phyloP scores from a whole-genome alignment of 2,888 invertebrate species.

The Tetropium fuscum region DNA sequence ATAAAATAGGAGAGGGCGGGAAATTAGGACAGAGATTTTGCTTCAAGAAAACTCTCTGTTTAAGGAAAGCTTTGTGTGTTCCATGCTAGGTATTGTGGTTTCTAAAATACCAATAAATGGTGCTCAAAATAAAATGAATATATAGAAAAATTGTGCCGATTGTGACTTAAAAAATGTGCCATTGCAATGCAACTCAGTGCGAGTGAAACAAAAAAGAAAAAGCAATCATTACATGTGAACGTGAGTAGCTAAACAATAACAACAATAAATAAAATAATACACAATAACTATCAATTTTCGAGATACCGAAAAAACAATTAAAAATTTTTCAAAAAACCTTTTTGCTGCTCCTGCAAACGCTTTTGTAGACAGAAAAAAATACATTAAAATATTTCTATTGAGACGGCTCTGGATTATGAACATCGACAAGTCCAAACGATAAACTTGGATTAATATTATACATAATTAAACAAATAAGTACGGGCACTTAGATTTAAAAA shows the following conservation, averaged over 20 bases:
- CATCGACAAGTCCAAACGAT: too few species aligned
- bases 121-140: constrained; percentile 59
- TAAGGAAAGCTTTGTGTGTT: constrained; percentile 19
- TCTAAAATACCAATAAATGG: constrained; percentile 61
- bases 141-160: constrained; percentile 63
- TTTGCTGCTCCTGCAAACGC: constrained; percentile 67
- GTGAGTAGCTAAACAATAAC: constrained; percentile 72
- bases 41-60: constrained; percentile 6
- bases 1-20: constrained; percentile 39
- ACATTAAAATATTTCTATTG: constrained; percentile 9
- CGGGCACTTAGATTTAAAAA: too few species aligned
- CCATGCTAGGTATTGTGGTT: constrained; percentile 59
- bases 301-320: constrained; percentile 46
- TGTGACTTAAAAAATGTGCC: constrained; percentile 67
- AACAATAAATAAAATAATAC: constrained; percentile 58
- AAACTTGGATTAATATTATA: too few species aligned
- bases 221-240: constrained; percentile 79
- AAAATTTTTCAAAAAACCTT: constrained; percentile 61
- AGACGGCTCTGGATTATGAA: constrained; percentile 9
- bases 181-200: constrained; percentile 67
- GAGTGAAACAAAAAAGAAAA: constrained; percentile 64
- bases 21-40: constrained; percentile 26
- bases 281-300: constrained; percentile 50
- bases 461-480: too few species aligned
- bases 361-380: constrained; percentile 67